These are phyloP conservation scores for Capromys pilorides DNA, from an alignment of 2,797 vertebrate genomes.

Conservation along the genomic window DNA sequence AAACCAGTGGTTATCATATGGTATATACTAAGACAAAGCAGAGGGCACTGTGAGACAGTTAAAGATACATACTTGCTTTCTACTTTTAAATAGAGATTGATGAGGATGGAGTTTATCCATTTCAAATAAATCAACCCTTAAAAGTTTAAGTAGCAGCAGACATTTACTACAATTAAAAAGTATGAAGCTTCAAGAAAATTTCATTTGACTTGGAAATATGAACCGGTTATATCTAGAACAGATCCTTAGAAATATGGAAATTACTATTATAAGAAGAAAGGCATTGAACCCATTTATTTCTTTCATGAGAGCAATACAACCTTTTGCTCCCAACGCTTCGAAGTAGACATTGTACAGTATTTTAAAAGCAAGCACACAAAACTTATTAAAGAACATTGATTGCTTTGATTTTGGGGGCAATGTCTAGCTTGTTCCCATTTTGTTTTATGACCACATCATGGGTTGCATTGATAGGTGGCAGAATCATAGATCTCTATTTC, in stretches of 20 bases:
- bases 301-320: background rate
- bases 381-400: slow-evolving; percentile 39
- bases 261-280: background rate
- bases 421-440: slow-evolving; percentile 55
- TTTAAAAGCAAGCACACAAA: slow-evolving; percentile 65
- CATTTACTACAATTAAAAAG: background rate
- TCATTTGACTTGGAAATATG: background rate
- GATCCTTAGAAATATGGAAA: slow-evolving; percentile 18
- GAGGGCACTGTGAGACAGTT: background rate
- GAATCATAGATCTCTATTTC: slow-evolving; percentile 29
- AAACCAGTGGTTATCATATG: background rate
- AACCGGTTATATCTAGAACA: background rate
- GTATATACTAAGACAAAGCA: background rate
- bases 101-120: background rate
- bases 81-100: slow-evolving; percentile 18
- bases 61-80: slow-evolving; percentile 17
- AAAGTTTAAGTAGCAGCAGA: slow-evolving; percentile 19
- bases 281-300: background rate
- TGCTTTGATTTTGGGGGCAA: slow-evolving; percentile 49
- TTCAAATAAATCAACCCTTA: slow-evolving; percentile 15
- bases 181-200: background rate
- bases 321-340: slow-evolving; percentile 19
- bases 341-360: background rate
- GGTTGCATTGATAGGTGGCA: slow-evolving; percentile 6
- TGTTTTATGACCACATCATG: slow-evolving; percentile 61